A percentile compares a stretch with the other conserved stretches of the same genome.
Evolutionary conservation across 2,888 invertebrate genomes (phyloP).

Genomic region (Ariolimax columbianus): DNA sequence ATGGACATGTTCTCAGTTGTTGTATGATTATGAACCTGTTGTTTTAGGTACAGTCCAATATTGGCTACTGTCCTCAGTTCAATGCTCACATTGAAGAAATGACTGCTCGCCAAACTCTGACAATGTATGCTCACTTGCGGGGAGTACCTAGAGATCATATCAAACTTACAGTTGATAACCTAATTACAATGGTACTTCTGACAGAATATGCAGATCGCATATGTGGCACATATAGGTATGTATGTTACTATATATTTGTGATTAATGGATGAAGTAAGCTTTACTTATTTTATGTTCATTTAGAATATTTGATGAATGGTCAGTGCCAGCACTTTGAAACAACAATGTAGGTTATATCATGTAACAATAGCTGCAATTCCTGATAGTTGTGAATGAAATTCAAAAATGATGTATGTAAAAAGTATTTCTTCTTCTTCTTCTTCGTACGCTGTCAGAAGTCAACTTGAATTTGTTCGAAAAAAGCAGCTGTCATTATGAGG

Average conservation of each 20-base stretch:
- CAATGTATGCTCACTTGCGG: slow-evolving; percentile 86
- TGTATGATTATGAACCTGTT: neutral
- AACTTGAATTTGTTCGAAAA: no score
- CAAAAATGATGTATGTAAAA: no score
- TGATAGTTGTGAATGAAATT: no score
- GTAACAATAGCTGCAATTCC: no score
- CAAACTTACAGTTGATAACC: slow-evolving; percentile 61
- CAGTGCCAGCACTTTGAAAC: neutral
- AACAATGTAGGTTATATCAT: no score
- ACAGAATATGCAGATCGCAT: slow-evolving; percentile 64
- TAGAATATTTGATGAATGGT: neutral
- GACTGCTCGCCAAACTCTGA: slow-evolving; percentile 87
- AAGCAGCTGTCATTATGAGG: no score
- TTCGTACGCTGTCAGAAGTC: no score
- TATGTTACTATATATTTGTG: neutral
- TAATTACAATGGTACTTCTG: slow-evolving; percentile 52
- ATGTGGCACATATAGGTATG: slow-evolving; percentile 65
- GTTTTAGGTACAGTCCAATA: slow-evolving; percentile 84
- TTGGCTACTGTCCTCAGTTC: slow-evolving; percentile 95
- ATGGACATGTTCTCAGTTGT: neutral
- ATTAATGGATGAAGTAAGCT: neutral
- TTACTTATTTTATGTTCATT: neutral
- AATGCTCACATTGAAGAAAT: slow-evolving; percentile 88
- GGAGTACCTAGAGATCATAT: slow-evolving; percentile 71
- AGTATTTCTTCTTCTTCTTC: no score